Evolutionary conservation across 1,140 invertebrate genomes (phyloP), one percentile per base, ranked within the genome.

Genomic region (Metaphire vulgaris): DNA sequence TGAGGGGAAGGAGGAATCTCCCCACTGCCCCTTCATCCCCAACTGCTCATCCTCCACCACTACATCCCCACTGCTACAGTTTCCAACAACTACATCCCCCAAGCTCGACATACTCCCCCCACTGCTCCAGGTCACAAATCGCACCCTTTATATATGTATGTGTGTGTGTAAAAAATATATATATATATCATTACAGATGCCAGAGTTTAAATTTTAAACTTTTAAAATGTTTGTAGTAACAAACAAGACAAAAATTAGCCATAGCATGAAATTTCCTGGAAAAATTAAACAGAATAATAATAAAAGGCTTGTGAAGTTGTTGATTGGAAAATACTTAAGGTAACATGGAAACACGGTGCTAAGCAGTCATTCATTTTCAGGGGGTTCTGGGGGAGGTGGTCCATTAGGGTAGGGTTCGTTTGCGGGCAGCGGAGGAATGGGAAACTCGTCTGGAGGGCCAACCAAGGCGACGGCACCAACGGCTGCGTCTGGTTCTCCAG

Each of bases 401-500:
- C 41, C 41, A 56, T 56, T 56, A 56, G 41, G 41, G 41, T 56
- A 56, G 41, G 41, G 41, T 56, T 56, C 41, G 41, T 56, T 56
- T 12, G 41, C 41, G 21, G 41, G 41, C 41, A 56, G 41, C 41
- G 41, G 41, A 56, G 41, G 41, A 56, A 56, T 56, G 41, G 41
- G 41, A 56, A 56, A 56, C 41, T 56, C 41, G 41, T 56, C 41
- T 56, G 41, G 41, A 56, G 41, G 41, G 6, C 6, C 41, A 56
- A 21, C 41, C 41, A 56, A 21, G 41, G 41, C 41, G 21, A 21
- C 41, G 6, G 6, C 41, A 56, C 6, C 41, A 12, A 21, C 41
- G 21, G 41, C 41, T 12, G 41, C 41, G 6, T 30, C 56, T 29
- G 85, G 96, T 96, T 15, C 96, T 93, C 83, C 95, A 97, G 87